Conservation (phyloP, 2,113 vertebrate genomes). For the Odobenus rosmarus region DNA sequence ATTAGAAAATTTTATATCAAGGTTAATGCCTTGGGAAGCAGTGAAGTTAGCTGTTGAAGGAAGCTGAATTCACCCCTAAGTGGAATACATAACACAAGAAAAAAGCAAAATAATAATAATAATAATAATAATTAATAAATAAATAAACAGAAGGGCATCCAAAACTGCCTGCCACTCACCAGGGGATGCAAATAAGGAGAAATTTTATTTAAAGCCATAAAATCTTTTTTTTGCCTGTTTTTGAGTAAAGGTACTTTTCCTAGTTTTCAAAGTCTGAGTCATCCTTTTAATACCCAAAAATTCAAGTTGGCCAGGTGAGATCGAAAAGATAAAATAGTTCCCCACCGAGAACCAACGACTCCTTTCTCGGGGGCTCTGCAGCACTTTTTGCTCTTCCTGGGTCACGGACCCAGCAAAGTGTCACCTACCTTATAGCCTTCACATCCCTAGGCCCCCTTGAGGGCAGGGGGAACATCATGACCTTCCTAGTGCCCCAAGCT, state of each 20-base stretch:
- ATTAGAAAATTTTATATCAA: slow-evolving; percentile 31
- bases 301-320: not conserved
- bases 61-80: not conserved
- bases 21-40: not conserved
- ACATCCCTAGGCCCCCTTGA: not conserved
- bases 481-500: not conserved
- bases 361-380: not conserved
- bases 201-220: not conserved
- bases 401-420: rapidly evolving
- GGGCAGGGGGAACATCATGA: not conserved
- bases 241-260: not conserved
- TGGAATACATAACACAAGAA: not conserved
- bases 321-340: not conserved
- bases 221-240: not conserved
- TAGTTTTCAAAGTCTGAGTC: slow-evolving; percentile 2
- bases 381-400: not conserved
- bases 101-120: not conserved
- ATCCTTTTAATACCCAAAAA: not conserved
- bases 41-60: not conserved
- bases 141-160: not conserved
- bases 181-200: not conserved
- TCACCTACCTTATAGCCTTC: not conserved
- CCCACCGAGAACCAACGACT: not conserved
- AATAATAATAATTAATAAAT: too few species aligned
- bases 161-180: not conserved